These are phyloP conservation scores for Rhinolophus sinicus DNA, from an alignment of 2,113 vertebrate species.

Conservation along the genomic window DNA sequence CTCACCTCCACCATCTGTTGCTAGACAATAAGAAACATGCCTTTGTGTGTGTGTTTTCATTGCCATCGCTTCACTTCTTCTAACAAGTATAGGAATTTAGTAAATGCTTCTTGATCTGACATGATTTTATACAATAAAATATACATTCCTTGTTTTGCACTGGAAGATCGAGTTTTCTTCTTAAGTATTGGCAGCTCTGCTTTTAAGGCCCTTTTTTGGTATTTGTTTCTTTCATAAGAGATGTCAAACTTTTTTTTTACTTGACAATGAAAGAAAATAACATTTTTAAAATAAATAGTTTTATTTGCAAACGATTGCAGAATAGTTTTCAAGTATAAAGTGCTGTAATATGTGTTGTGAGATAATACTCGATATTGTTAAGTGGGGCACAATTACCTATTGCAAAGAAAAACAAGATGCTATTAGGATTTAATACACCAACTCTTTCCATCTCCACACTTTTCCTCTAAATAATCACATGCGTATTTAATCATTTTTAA, in stretches of 20 bases:
- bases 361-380: slow-evolving; percentile 63
- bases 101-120: not conserved
- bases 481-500: slow-evolving; percentile 36
- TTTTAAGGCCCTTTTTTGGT: not conserved
- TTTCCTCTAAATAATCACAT: not conserved
- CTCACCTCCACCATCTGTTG: not conserved
- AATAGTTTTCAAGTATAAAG: slow-evolving; percentile 62
- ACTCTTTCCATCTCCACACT: not conserved
- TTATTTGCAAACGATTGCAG: slow-evolving; percentile 68
- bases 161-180: not conserved
- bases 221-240: not conserved
- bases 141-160: not conserved
- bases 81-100: not conserved
- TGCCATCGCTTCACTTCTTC: not conserved
- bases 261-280: slow-evolving; percentile 23
- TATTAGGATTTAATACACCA: not conserved
- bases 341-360: slow-evolving; percentile 46
- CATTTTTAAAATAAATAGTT: slow-evolving; percentile 55
- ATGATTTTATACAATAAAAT: not conserved
- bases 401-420: slow-evolving; percentile 20
- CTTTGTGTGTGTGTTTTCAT: not conserved
- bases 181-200: not conserved
- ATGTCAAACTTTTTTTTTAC: slow-evolving; percentile 16
- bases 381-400: slow-evolving; percentile 45
- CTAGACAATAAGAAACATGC: not conserved